Percentiles rank a stretch among this genome's conserved stretches.
These are phyloP conservation scores for Apodemia zela DNA, from an alignment of 2,888 invertebrate species.

Conservation along the genomic window DNA sequence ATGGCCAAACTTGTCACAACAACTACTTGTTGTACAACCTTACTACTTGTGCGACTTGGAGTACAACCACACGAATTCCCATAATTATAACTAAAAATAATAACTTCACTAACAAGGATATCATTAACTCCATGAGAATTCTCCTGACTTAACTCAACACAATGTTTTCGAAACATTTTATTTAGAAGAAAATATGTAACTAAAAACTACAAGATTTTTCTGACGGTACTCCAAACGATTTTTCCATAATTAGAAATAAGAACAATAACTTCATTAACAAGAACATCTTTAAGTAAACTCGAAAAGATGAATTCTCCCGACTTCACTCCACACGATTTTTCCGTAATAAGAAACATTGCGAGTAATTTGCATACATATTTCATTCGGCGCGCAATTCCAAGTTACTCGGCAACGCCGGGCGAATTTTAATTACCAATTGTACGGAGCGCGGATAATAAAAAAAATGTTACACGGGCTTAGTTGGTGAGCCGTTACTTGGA, in stretches of 20 bases:
- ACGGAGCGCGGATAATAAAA: background rate
- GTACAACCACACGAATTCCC: too few species aligned
- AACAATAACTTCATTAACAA: background rate
- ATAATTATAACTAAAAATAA: too few species aligned
- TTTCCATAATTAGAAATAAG: background rate
- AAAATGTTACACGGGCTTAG: conserved; percentile 5
- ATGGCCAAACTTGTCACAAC: too few species aligned
- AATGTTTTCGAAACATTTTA: too few species aligned
- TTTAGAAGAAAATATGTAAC: too few species aligned
- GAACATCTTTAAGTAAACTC: background rate
- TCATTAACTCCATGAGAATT: too few species aligned
- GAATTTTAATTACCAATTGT: conserved; percentile 15
- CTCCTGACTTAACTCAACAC: too few species aligned
- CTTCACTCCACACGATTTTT: background rate
- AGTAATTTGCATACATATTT: conserved; percentile 14
- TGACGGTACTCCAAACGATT: background rate
- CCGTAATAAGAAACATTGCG: background rate
- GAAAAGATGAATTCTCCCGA: conserved; percentile 1
- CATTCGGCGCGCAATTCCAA: conserved; percentile 14
- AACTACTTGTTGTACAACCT: too few species aligned
- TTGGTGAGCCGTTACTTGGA: conserved; percentile 7
- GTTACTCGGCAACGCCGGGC: conserved; percentile 2
- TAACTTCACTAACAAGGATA: too few species aligned
- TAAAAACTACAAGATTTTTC: too few species aligned
- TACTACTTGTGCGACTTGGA: too few species aligned